Base-by-base conservation (phyloP, 2,888 invertebrate genomes). In the Troides oblongomaculatus region DNA sequence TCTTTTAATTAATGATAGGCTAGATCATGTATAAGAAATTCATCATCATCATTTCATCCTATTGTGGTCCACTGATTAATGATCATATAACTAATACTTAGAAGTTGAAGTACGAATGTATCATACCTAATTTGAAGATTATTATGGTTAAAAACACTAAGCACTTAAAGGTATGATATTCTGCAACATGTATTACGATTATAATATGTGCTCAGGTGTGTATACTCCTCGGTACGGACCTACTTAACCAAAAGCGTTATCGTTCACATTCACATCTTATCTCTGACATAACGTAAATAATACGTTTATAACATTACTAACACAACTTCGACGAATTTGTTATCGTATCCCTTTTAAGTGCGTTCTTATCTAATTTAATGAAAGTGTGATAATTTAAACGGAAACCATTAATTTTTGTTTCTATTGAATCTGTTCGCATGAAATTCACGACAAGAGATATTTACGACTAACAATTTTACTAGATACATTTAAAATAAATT, bases 201-300 rank as follows among this genome's bases (percentile, higher is more conserved):
- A 59, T 43, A n/a, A 46, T 50, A 60, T 66, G 59, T 66, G 25
- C 50, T 66, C 66, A 66, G 66, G 57, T 58, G 23, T 66, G 66
- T 66, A 61, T 53, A 66, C 60, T 66, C 53, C 36, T 66, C n/a
- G 58, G 60, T 60, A 30, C 36, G 30, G 36, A 53, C 53, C 36
- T 53, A 53, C 53, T 50, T 61, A 66, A 53, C 39, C 7, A 21
- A 23, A 62, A 46, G 30, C 39, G 61, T 61, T 69, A 65, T 69
- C 65, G 65, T 65, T 57, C 62, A 65, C 68, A 39, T 50, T 50
- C 10, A 17, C 43, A 58, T 62, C 69, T 69, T 69, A 69, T 69
- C 69, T 62, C 62, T 62, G 65, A 62, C 60, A 68, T 64, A 68
- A 68, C 39, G 61, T 66, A 66, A 62, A 64, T 59, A 69, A 56